Evolutionary conservation across 2,113 vertebrate genomes (phyloP).

Genomic region (Chaetops frenatus): DNA sequence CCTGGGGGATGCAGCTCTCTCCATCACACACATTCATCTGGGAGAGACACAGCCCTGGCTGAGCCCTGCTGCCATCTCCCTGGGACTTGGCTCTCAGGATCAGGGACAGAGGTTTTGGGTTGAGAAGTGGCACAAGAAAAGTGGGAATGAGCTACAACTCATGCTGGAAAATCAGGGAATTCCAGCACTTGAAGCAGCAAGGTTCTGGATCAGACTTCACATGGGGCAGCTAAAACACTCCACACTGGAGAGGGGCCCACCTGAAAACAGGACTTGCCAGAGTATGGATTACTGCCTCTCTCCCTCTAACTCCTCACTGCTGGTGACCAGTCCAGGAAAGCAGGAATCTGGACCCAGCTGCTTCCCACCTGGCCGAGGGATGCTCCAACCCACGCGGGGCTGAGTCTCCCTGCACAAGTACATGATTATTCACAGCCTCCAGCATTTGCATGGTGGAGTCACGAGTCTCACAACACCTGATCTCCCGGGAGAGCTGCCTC

Average conservation of each 20-base stretch:
- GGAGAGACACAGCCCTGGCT: neutral
- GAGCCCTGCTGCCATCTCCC: neutral
- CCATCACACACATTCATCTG: neutral
- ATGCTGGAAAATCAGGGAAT: neutral
- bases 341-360: neutral
- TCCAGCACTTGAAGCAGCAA: neutral
- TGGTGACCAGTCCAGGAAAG: neutral
- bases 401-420: slow-evolving; percentile 47
- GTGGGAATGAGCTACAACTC: neutral
- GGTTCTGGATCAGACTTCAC: neutral
- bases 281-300: fast-evolving
- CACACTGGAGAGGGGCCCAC: neutral
- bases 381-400: slow-evolving; percentile 13
- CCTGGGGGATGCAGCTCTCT: neutral
- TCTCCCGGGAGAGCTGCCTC: slow-evolving; percentile 55
- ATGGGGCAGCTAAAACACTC: neutral
- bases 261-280: fast-evolving
- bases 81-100: neutral
- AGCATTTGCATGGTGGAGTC: slow-evolving; percentile 50
- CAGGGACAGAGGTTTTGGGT: neutral
- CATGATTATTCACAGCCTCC: slow-evolving; percentile 52
- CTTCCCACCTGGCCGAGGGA: neutral
- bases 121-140: neutral
- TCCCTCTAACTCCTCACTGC: neutral
- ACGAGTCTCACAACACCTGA: slow-evolving; percentile 59